Conservation (phyloP, 2,888 invertebrate genomes). For the Trypoxylon attenuatum region DNA sequence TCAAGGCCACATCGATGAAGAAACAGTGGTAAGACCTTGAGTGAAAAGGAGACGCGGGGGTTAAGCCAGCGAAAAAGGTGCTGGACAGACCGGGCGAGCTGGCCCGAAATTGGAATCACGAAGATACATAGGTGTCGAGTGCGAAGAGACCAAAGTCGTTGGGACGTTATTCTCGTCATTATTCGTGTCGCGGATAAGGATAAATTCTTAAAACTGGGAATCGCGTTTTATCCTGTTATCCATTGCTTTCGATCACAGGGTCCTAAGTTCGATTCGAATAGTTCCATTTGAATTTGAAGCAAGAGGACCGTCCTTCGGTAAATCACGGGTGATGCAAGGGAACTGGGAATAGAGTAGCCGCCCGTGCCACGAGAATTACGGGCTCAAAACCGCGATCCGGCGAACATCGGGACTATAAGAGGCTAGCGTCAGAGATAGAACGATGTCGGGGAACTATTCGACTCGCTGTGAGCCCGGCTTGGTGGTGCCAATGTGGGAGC, state of each 20-base stretch:
- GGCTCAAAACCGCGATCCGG: neutral
- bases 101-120: neutral
- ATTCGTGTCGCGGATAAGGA: neutral
- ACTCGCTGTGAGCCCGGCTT: conserved; percentile 87
- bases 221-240: neutral
- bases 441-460: conserved; percentile 68
- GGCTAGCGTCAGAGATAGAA: conserved; percentile 7
- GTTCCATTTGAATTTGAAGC: too few relatives aligned
- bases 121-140: neutral
- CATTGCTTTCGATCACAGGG: neutral
- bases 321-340: too few relatives aligned
- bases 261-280: neutral
- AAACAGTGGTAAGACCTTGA: conserved; percentile 12
- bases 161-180: neutral
- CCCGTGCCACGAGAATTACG: neutral
- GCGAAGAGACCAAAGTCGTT: neutral
- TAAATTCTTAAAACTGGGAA: neutral
- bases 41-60: conserved; percentile 16
- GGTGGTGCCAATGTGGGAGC: conserved; percentile 91
- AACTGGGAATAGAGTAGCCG: too few relatives aligned
- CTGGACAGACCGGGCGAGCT: neutral
- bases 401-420: neutral
- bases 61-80: neutral
- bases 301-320: too few relatives aligned
- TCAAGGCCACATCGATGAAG: conserved; percentile 2